These are phyloP conservation scores for Falco cherrug DNA, from an alignment of 2,797 vertebrate genomes.

Conservation along the genomic window DNA sequence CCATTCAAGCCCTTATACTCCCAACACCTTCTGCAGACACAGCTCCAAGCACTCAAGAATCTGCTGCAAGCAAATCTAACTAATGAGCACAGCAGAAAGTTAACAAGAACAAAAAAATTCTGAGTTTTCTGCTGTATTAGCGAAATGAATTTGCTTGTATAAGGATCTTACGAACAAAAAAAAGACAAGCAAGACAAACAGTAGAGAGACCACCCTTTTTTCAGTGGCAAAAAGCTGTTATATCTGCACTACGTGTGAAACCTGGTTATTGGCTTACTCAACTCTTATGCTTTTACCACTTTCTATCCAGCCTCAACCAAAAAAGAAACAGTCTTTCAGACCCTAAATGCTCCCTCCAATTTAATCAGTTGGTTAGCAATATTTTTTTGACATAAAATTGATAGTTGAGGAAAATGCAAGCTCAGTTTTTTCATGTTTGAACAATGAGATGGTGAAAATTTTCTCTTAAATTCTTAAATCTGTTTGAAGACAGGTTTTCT, in stretches of 20 bases:
- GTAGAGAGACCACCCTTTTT: neutral
- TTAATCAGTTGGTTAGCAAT: neutral
- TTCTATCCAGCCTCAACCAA: neutral
- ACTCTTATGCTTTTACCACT: neutral
- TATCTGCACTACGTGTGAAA: neutral
- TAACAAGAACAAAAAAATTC: neutral
- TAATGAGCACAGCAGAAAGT: neutral
- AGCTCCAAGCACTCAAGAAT: neutral
- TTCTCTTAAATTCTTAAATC: neutral
- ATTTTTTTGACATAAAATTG: neutral
- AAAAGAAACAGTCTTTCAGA: neutral
- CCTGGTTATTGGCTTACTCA: neutral
- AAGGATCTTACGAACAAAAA: neutral
- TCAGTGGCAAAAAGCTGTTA: neutral
- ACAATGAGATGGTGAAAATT: neutral
- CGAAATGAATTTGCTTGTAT: neutral
- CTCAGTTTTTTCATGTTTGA: neutral
- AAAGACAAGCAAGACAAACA: neutral
- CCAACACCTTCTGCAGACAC: neutral
- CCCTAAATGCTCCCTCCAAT: neutral
- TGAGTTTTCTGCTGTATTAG: neutral
- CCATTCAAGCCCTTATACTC: neutral
- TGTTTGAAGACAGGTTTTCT: neutral
- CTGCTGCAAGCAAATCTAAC: neutral
- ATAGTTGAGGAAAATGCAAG: neutral